These are phyloP conservation scores for Oryctolagus cuniculus DNA, from an alignment of 2,113 vertebrate genomes.

Conservation along the genomic window mOryCun1.1 NC_091433.1:125161001-125161500, in stretches of 20 bases:
- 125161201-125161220: background rate
- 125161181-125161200: background rate
- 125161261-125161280: background rate
- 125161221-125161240: background rate
- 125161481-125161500: conserved; percentile 8
- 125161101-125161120: background rate
- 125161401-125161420: background rate
- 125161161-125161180: background rate
- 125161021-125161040: conserved; percentile 10
- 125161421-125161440: background rate
- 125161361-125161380: background rate
- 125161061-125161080: background rate
- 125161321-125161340: background rate
- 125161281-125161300: background rate
- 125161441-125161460: background rate
- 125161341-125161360: background rate
- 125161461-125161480: background rate
- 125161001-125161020: conserved; percentile 33
- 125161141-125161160: background rate
- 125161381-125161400: background rate
- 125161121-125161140: background rate
- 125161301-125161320: background rate
- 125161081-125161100: background rate
- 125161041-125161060: background rate
- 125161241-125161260: background rate